These are phyloP conservation scores for Phrixothrix hirtus DNA, from an alignment of 2,888 invertebrate species.

Conservation along the genomic window DNA sequence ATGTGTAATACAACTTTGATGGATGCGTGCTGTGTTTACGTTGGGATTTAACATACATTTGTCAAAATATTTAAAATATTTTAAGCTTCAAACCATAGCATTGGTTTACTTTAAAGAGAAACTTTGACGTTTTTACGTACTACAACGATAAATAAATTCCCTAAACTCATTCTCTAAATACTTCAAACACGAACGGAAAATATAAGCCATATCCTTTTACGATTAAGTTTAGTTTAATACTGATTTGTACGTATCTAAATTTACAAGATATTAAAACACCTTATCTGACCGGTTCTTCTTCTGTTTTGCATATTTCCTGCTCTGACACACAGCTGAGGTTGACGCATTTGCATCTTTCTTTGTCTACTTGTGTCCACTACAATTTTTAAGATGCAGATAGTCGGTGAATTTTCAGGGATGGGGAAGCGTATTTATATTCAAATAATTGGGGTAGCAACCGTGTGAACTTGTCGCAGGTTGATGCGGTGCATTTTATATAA, in stretches of 20 bases:
- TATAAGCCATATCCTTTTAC: constrained; percentile 2
- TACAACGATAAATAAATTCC: constrained; percentile 9
- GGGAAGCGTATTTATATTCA: constrained; percentile 44
- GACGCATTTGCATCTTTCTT: constrained; percentile 31
- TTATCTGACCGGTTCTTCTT: constrained; percentile 51
- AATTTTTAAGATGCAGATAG: constrained; percentile 32
- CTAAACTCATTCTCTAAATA: constrained; percentile 12
- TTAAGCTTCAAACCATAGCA: constrained; percentile 25
- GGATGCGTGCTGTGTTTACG: constrained; percentile 26
- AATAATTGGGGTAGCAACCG: constrained; percentile 44
- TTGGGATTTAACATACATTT: constrained; percentile 33
- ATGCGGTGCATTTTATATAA: constrained; percentile 50
- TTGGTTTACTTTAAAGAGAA: constrained; percentile 24
- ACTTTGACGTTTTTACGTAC: constrained; percentile 14
- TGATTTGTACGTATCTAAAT: constrained; percentile 42
- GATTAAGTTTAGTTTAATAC: constrained; percentile 38
- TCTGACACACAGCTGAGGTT: constrained; percentile 36
- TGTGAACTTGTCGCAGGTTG: constrained; percentile 54
- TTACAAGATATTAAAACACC: constrained; percentile 41
- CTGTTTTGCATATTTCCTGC: constrained; percentile 41
- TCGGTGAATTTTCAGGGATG: constrained; percentile 37
- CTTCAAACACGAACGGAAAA: neutral
- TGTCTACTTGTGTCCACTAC: constrained; percentile 27
- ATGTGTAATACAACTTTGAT: constrained; percentile 31
- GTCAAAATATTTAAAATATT: constrained; percentile 34